These are phyloP conservation scores for Bos indicus DNA, from an alignment of 2,113 vertebrate genomes.

Conservation along the genomic window DNA sequence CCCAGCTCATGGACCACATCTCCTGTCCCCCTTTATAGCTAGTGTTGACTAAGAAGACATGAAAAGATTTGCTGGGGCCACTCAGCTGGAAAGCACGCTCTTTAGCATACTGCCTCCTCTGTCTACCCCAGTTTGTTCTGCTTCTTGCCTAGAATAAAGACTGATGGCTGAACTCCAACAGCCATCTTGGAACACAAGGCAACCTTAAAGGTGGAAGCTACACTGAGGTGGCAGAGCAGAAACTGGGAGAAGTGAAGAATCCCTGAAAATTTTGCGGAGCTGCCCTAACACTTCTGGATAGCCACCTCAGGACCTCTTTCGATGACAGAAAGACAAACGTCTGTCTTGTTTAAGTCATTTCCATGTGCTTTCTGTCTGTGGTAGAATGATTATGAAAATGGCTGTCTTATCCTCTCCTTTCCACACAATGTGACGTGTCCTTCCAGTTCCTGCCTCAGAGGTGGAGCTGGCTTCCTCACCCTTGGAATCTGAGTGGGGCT, in stretches of 20 bases:
- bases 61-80: background rate
- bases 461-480: background rate
- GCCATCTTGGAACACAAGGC: background rate
- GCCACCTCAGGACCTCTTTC: background rate
- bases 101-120: background rate
- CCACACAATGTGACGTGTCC: background rate
- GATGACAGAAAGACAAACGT: background rate
- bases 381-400: background rate
- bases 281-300: background rate
- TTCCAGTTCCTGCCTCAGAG: background rate
- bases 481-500: background rate
- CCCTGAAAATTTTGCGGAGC: background rate
- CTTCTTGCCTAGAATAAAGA: background rate
- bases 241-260: background rate
- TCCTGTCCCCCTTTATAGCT: background rate
- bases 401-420: background rate
- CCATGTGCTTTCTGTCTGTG: background rate
- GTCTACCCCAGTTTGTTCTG: background rate
- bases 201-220: background rate
- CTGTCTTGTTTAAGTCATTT: background rate
- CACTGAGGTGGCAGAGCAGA: background rate
- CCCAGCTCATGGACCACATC: background rate
- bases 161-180: background rate
- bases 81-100: background rate
- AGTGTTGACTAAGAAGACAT: background rate